Conservation (phyloP, 2,888 invertebrate species). For the Incurvaria masculella region DNA sequence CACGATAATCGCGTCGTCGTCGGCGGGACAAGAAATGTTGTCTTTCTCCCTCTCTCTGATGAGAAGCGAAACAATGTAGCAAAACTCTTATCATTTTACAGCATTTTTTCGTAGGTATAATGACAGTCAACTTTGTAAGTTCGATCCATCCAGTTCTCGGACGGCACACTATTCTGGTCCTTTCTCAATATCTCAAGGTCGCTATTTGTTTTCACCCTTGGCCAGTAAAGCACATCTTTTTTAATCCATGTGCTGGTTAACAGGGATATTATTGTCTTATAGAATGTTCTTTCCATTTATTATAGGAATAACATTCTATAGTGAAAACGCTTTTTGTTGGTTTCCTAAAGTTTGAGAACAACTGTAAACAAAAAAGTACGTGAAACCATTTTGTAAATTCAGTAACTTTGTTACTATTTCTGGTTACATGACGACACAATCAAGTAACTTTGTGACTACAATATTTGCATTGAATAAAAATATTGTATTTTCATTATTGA, state of each 20-base stretch:
- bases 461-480: conserved; percentile 6
- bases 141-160: conserved; percentile 10
- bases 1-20: no score
- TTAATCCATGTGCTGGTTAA: conserved; percentile 6
- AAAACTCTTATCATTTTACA: no score
- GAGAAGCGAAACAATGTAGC: no score
- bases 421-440: conserved; percentile 3
- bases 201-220: conserved; percentile 10
- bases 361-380: conserved; percentile 3
- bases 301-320: conserved; percentile 5
- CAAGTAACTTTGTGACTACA: conserved; percentile 5
- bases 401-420: conserved; percentile 7
- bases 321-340: conserved; percentile 4
- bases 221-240: conserved; percentile 6
- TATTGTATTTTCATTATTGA: no score
- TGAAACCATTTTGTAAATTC: conserved; percentile 7
- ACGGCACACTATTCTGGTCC: conserved; percentile 8
- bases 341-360: conserved; percentile 6
- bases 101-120: no score
- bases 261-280: conserved; percentile 5
- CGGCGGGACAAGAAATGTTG: no score
- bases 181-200: conserved; percentile 9
- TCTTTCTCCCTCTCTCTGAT: no score
- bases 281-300: no score
- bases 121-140: no score